phyloP scores from a whole-genome alignment of 2,888 invertebrate genomes.

The Bibio marci region DNA sequence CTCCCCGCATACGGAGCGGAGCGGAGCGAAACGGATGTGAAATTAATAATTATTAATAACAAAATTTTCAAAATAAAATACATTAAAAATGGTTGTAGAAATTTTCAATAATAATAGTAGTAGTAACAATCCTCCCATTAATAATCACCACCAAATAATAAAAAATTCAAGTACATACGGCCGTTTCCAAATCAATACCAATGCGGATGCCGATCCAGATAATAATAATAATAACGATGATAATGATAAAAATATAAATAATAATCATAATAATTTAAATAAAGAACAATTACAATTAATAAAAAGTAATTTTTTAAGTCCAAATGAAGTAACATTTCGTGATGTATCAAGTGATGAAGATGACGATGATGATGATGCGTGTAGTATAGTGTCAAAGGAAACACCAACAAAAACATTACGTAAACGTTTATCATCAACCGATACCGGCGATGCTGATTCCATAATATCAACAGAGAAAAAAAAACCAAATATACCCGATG shows the following conservation, averaged over 20 bases:
- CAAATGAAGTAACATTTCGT: conserved; percentile 25
- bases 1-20: too few relatives aligned
- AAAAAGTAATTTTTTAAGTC: conserved; percentile 4
- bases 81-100: background rate
- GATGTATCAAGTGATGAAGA: conserved; percentile 20
- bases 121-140: background rate
- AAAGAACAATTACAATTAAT: background rate
- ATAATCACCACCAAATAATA: background rate
- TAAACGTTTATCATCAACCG: conserved; percentile 24
- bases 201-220: background rate
- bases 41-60: too few relatives aligned
- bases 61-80: too few relatives aligned
- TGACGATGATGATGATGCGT: conserved; percentile 10
- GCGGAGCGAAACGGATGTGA: too few relatives aligned
- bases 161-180: background rate
- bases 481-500: conserved; percentile 25
- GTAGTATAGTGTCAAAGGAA: conserved; percentile 6
- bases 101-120: background rate
- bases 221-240: background rate
- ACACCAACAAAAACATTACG: conserved; percentile 13
- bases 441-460: conserved; percentile 21
- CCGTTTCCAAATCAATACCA: too few relatives aligned
- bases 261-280: conserved; percentile 6
- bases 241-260: background rate
- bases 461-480: conserved; percentile 25